Evolutionary conservation across 2,113 vertebrate genomes (phyloP).

Genomic region (Equus quagga): DNA sequence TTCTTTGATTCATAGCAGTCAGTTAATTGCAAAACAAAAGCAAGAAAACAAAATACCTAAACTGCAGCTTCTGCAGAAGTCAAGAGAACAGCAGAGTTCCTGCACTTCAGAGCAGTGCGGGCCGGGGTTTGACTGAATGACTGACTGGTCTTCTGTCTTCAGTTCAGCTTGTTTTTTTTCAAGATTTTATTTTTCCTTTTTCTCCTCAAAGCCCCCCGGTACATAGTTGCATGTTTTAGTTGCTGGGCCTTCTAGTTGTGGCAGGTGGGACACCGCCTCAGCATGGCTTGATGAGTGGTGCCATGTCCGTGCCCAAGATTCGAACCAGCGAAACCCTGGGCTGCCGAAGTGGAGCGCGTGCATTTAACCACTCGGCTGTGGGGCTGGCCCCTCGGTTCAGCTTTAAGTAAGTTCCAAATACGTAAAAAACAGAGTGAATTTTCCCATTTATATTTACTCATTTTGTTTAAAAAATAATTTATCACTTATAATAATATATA

Average conservation of each 20-base stretch:
- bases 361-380: no score
- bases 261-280: no score
- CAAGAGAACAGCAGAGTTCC: not conserved
- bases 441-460: not conserved
- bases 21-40: slow-evolving; percentile 27
- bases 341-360: no score
- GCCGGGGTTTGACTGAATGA: not conserved
- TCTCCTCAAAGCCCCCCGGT: no score
- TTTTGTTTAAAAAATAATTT: slow-evolving; percentile 1
- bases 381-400: not conserved
- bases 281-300: no score
- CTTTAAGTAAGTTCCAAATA: slow-evolving; percentile 37
- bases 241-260: no score
- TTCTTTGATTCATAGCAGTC: slow-evolving; percentile 30
- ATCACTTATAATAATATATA: not conserved
- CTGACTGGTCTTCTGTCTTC: not conserved
- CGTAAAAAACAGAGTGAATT: not conserved
- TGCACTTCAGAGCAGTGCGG: not conserved
- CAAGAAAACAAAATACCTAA: not conserved
- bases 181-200: no score
- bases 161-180: not conserved
- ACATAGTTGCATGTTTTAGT: no score
- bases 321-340: no score
- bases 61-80: not conserved
- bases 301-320: no score